phyloP scores from a whole-genome alignment of 2,888 invertebrate genomes.

The Anoplius nigerrimus region DNA sequence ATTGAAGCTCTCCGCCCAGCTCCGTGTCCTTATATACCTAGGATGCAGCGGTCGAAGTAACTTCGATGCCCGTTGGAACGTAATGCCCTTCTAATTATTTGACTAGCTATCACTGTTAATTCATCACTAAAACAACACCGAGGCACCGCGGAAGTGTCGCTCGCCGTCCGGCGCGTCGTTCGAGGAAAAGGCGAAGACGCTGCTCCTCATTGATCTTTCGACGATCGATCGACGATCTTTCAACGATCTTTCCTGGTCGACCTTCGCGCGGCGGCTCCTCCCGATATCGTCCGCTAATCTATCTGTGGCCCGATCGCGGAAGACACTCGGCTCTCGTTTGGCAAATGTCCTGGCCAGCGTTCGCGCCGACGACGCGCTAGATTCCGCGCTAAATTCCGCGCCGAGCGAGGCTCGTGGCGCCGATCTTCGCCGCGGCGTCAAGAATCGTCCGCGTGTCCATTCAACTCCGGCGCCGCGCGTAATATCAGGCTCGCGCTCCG shows the following conservation, averaged over 20 bases:
- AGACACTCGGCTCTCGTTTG: slow-evolving; percentile 32
- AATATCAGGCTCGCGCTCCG: no score
- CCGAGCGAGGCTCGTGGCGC: not conserved
- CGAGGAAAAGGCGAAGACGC: no score
- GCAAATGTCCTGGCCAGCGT: not conserved
- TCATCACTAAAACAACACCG: not conserved
- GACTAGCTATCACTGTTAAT: slow-evolving; percentile 19
- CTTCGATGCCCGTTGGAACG: slow-evolving; percentile 34
- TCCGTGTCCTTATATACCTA: no score
- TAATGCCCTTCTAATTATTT: slow-evolving; percentile 49
- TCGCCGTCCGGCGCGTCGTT: no score
- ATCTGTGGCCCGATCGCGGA: slow-evolving; percentile 19
- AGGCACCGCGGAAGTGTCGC: slow-evolving; percentile 18
- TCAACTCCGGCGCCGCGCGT: no score
- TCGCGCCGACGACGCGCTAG: not conserved
- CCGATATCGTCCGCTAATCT: not conserved
- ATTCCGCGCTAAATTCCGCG: not conserved
- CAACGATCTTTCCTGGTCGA: not conserved
- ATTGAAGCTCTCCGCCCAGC: no score
- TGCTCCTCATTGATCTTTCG: no score
- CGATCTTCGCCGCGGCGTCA: no score
- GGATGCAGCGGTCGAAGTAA: no score
- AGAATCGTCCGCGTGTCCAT: no score
- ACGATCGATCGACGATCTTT: no score
- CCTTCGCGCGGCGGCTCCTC: not conserved